Base-by-base conservation (phyloP, 2,797 vertebrate species). In the Pelodytes ibericus region DNA sequence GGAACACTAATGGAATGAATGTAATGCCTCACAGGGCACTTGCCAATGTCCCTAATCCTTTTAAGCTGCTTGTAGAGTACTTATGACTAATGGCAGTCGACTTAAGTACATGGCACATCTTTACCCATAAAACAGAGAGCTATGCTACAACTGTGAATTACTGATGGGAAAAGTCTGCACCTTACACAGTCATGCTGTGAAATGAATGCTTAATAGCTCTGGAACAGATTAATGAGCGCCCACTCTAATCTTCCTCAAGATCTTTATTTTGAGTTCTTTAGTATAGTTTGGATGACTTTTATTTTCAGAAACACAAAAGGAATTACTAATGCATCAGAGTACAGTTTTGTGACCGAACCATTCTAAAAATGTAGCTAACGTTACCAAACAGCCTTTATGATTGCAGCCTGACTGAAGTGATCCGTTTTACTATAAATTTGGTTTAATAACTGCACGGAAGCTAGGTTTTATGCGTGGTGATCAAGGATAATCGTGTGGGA, bases 221-320 rank as follows among this genome's bases (percentile, higher is more conserved):
- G 71, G 71, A 83, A 79, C 6, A 75, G 76, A 82, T 73, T 72
- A 83, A 81, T 44, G 49, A 39, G 26, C 18, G 71, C n/a, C 36
- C 75, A 70, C 72, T 78, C 80, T 80, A 80, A 81, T 72, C 72
- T 77, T 75, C 80, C 63, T 67, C 82, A 36, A 77, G 61, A 5
- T 82, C 69, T 74, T 39, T 73, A 79, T 79, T 79, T 79, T 79
- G 76, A 79, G 64, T 61, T 68, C 71, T 79, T 79, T 62, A 44
- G 63, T 31, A 73, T 58, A 76, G 47, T 71, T 64, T 58, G 26
- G 66, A 62, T n/a, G 18, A 41, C 24, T 69, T 70, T 75, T n/a
- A n/a, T n/a, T 70, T 75, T 62, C 36, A 18, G 22, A 60, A 63
- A 70, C 29, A 69, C 65, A 69, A 69, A 69, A 51, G 63, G 20